Evolutionary conservation across 2,797 vertebrate genomes (phyloP).

Genomic region (Babyrousa celebensis): DNA sequence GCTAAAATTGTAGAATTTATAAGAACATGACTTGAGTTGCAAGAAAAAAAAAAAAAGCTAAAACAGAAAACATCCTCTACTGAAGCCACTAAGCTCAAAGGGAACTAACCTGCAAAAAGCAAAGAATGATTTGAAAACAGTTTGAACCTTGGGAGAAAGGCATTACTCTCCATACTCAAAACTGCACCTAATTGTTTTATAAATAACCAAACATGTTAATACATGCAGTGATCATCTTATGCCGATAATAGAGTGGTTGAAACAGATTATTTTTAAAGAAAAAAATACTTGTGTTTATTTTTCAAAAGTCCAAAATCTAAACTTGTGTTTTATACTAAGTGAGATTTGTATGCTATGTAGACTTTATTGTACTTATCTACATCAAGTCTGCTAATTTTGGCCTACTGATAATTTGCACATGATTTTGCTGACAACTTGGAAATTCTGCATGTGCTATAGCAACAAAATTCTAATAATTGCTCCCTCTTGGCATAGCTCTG

Average conservation of each 20-base stretch:
- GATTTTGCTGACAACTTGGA: conserved; percentile 54
- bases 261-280: conserved; percentile 4
- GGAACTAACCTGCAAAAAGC: neutral
- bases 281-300: conserved; percentile 26
- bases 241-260: neutral
- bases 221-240: neutral
- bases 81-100: neutral
- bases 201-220: conserved; percentile 27
- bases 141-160: neutral
- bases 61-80: neutral
- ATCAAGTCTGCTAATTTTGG: conserved; percentile 24
- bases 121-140: neutral
- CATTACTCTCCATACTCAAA: neutral
- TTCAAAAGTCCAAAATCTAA: neutral
- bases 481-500: neutral
- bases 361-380: neutral
- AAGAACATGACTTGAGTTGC: neutral
- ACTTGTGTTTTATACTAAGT: neutral
- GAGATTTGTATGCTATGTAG: neutral
- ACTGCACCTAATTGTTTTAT: conserved; percentile 10
- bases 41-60: neutral
- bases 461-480: conserved; percentile 28
- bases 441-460: neutral
- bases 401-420: neutral
- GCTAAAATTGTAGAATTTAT: neutral